Evolutionary conservation across 2,888 invertebrate species (phyloP).

Genomic region (Ptychoptera contaminata): DNA sequence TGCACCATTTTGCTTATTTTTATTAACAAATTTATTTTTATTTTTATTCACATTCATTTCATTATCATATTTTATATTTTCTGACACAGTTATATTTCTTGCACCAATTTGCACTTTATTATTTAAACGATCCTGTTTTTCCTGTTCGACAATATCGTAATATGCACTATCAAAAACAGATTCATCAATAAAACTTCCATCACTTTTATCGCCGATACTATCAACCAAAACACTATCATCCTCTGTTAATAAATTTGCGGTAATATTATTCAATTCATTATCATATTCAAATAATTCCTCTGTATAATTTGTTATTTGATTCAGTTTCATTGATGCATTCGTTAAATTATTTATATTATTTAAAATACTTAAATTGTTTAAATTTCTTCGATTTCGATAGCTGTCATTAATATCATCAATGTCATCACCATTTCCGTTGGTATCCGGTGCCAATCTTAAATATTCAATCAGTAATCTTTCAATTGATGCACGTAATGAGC

Average conservation of each 20-base stretch:
- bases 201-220: neutral
- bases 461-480: conserved; percentile 16
- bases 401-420: neutral
- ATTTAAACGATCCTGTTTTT: conserved; percentile 1
- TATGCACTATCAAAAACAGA: conserved; percentile 1
- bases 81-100: neutral
- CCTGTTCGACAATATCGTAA: conserved; percentile 3
- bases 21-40: neutral
- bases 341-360: too few species aligned
- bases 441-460: conserved; percentile 14
- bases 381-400: neutral
- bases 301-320: too few species aligned
- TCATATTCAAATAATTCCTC: too few species aligned
- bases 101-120: neutral
- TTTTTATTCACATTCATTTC: neutral
- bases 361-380: neutral
- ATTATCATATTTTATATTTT: neutral
- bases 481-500: conserved; percentile 13
- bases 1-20: conserved; percentile 3
- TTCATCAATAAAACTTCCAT: neutral
- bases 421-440: conserved; percentile 10
- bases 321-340: too few species aligned
- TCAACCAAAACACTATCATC: neutral
- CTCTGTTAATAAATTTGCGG: too few species aligned
- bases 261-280: too few species aligned